phyloP scores from a whole-genome alignment of 2,113 vertebrate species.

The Diadophis punctatus region DNA sequence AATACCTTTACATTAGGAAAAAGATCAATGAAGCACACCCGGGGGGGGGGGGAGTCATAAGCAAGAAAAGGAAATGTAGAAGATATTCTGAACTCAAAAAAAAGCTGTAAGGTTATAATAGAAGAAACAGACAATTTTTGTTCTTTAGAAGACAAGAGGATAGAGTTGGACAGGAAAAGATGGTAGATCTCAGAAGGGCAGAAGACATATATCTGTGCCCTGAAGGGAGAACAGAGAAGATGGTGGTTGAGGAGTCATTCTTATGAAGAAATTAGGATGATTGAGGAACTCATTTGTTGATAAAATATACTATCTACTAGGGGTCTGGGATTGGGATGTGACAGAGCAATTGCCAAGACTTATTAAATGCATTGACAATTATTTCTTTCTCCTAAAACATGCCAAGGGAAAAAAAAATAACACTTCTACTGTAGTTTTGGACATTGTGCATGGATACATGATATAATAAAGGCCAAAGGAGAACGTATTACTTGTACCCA shows the following conservation, averaged over 20 bases:
- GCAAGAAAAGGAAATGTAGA: neutral
- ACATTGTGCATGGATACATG: neutral
- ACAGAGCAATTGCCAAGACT: neutral
- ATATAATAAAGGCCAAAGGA: neutral
- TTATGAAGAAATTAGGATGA: neutral
- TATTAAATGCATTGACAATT: neutral
- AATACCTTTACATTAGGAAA: neutral
- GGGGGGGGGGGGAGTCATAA: neutral
- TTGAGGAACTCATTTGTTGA: neutral
- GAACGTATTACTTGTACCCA: neutral
- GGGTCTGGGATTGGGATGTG: neutral
- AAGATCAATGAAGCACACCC: neutral
- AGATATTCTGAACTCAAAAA: neutral
- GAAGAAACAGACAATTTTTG: neutral
- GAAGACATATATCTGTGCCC: neutral
- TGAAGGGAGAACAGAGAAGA: neutral
- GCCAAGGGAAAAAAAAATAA: rapidly evolving
- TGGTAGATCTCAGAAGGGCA: neutral
- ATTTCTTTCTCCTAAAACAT: neutral
- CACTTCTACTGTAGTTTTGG: neutral
- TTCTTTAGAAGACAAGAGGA: neutral
- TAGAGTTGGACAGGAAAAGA: neutral
- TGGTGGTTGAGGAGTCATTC: neutral
- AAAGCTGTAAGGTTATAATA: neutral
- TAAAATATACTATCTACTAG: neutral